Evolutionary conservation across 2,888 invertebrate genomes (phyloP), one percentile per base, ranked within the genome.

Genomic region (Saturnia pavonia): DNA sequence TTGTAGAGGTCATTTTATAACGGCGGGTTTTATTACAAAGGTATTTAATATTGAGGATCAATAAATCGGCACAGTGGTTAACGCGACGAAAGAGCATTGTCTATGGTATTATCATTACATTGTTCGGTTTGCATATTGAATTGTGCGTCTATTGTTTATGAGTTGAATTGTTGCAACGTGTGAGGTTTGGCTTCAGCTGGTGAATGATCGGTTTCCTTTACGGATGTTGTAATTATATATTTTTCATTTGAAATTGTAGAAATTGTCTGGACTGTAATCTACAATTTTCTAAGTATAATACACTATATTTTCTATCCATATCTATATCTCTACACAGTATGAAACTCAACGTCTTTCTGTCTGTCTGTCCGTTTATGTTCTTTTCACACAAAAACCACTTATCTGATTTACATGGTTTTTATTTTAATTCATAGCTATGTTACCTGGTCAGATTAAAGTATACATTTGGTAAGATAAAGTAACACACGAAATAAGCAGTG

Each of bases 121-220:
- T 93, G 92, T 92, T 92, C 89, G 82, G 86, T 87, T 88, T 87
- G 92, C 90, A 91, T 92, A 92, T 93, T 93, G 91, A 92, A 92
- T 91, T 91, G 91, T 91, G 90, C 88, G 90, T 91, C 89, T 89
- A 92, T 93, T 92, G 91, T 93, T 90, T 91, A 88, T 87, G 81
- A 79, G 79, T 75, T 74, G 77, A 79, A 75, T 83, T 73, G 76
- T 71, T 71, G 78, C 91, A 84, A 90, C 91, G 92, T 92, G 93
- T 93, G 93, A 88, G 93, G 92, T 83, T 86, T 79, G 48, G 22
- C 69, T 69, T 67, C 68, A 11, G 71, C 63, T 65, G 22, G 67
- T 68, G 51, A 70, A 70, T 70, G 70, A 63, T 54, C 27, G 68
- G 40, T 69, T 65, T 68, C 25, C 63, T 65, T 65, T 48, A 48